Evolutionary conservation across 2,113 vertebrate species (phyloP).

Genomic region (Marmota flaviventris): DNA sequence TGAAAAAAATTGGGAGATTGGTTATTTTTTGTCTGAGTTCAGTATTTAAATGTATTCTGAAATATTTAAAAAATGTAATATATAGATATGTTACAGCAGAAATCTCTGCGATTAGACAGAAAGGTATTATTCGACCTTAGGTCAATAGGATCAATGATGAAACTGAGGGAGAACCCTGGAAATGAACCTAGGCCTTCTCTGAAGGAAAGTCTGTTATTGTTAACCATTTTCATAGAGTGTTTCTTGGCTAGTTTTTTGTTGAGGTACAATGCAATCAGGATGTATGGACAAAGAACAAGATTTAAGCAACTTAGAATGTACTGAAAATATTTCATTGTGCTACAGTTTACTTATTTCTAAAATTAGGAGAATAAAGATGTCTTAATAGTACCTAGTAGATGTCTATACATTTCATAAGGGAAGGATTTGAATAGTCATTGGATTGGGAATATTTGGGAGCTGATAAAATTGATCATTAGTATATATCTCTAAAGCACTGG

Average conservation of each 20-base stretch:
- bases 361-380: neutral
- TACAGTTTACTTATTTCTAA: neutral
- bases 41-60: neutral
- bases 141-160: neutral
- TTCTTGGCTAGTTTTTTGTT: neutral
- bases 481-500: neutral
- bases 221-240: neutral
- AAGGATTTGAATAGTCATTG: neutral
- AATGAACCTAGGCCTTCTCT: neutral
- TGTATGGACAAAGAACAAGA: neutral
- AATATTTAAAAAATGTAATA: neutral
- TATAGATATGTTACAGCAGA: neutral
- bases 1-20: neutral
- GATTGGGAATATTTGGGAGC: neutral
- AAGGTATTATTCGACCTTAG: neutral
- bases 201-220: neutral
- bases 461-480: neutral
- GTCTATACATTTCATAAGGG: neutral
- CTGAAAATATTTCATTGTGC: neutral
- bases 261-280: neutral
- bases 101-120: neutral
- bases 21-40: neutral
- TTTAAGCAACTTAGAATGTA: neutral
- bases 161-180: neutral
- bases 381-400: neutral